phyloP scores from a whole-genome alignment of 1,140 invertebrate species.

The Drosophila baimaii region DNA sequence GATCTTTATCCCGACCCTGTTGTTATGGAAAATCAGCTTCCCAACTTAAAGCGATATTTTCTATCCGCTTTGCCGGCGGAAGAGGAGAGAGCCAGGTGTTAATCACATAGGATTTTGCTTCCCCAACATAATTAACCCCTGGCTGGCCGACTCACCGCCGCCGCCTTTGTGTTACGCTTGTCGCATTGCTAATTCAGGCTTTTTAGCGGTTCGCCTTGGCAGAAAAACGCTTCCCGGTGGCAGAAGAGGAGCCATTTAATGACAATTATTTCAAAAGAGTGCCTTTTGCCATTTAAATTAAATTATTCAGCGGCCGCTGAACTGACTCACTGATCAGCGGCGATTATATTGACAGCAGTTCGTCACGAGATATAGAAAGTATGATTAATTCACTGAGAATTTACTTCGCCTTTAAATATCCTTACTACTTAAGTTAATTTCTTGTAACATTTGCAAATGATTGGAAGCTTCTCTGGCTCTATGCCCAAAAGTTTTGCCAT shows the following conservation, averaged over 20 bases:
- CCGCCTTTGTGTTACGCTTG: conserved; percentile 29
- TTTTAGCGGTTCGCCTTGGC: conserved; percentile 38
- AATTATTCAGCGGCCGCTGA: conserved; percentile 19
- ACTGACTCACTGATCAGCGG: conserved; percentile 15
- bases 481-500: neutral
- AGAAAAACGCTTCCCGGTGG: conserved; percentile 40
- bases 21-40: neutral
- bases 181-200: conserved; percentile 49
- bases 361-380: neutral
- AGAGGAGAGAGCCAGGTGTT: conserved; percentile 27
- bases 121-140: conserved; percentile 41
- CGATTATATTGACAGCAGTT: neutral
- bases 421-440: neutral
- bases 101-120: conserved; percentile 21
- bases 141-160: neutral
- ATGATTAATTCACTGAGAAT: neutral
- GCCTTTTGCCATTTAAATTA: conserved; percentile 15
- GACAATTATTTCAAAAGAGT: conserved; percentile 26
- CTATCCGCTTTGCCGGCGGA: conserved; percentile 7
- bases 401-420: neutral
- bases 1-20: conserved; percentile 1
- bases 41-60: neutral
- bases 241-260: conserved; percentile 17
- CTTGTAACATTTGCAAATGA: neutral
- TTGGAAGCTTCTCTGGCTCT: neutral